Evolutionary conservation across 2,113 vertebrate species (phyloP).

Genomic region (Cinclus cinclus): DNA sequence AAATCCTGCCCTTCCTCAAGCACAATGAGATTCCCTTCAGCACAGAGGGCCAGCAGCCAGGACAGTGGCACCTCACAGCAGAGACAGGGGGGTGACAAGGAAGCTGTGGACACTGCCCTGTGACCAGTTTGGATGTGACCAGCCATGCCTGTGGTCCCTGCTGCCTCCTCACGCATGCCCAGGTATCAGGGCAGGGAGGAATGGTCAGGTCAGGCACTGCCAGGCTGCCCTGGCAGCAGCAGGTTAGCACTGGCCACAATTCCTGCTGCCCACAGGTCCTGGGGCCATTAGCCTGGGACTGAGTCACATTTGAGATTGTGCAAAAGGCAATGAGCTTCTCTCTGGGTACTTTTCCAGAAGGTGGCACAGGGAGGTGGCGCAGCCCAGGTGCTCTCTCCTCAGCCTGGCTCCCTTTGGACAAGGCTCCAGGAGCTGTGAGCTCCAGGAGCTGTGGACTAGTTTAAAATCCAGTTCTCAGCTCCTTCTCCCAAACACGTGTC

Average conservation of each 20-base stretch:
- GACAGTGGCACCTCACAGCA: background rate
- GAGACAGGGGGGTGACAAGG: background rate
- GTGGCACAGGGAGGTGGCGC: background rate
- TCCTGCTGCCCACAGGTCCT: background rate
- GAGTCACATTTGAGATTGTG: background rate
- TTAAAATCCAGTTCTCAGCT: constrained; percentile 49
- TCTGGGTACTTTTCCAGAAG: background rate
- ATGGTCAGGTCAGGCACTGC: background rate
- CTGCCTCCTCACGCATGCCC: rapidly evolving
- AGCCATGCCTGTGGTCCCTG: rapidly evolving
- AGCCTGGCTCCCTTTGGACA: background rate
- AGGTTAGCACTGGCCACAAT: background rate
- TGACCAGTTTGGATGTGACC: background rate
- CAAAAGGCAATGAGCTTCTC: background rate
- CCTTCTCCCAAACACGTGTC: constrained; percentile 42
- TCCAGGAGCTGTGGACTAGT: background rate
- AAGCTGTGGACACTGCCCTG: background rate
- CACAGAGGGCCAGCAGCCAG: background rate
- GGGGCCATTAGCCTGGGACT: rapidly evolving
- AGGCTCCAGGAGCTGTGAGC: background rate
- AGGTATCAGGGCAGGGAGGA: background rate
- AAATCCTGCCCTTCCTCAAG: background rate
- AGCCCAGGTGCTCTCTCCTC: background rate
- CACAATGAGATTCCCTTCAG: background rate
- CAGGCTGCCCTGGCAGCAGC: background rate